Evolutionary conservation across 2,888 invertebrate genomes (phyloP).

Genomic region (Idaea aversata): DNA sequence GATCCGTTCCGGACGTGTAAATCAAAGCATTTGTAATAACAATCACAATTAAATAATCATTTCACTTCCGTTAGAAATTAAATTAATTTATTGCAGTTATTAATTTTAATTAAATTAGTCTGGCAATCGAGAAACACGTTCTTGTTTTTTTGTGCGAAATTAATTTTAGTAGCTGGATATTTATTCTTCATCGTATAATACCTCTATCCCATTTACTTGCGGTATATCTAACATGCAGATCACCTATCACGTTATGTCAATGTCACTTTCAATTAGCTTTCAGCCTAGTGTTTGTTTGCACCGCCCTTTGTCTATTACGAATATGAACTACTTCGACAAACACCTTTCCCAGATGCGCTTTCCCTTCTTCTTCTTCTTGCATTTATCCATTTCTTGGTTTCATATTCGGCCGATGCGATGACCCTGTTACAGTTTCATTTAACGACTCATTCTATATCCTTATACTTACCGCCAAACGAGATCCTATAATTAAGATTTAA

Average conservation of each 20-base stretch:
- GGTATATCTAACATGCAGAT: too few species aligned
- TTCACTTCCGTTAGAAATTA: slow-evolving; percentile 25
- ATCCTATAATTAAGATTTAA: neutral
- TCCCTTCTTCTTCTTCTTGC: neutral
- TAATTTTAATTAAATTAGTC: slow-evolving; percentile 11
- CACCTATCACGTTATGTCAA: too few species aligned
- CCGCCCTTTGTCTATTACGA: too few species aligned
- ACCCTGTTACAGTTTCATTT: neutral
- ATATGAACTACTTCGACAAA: too few species aligned
- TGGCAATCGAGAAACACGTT: slow-evolving; percentile 3
- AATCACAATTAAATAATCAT: slow-evolving; percentile 19
- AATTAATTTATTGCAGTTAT: slow-evolving; percentile 6
- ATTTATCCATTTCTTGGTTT: neutral
- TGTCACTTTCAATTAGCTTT: too few species aligned
- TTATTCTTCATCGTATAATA: neutral
- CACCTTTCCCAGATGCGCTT: neutral
- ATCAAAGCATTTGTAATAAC: slow-evolving; percentile 22
- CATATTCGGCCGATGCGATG: neutral
- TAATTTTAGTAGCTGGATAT: neutral
- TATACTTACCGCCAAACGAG: neutral
- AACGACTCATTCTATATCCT: neutral
- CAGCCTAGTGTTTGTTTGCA: too few species aligned
- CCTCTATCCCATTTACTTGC: too few species aligned
- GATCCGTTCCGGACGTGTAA: slow-evolving; percentile 35
- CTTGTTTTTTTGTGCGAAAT: slow-evolving; percentile 6